A percentile compares a stretch with the other conserved stretches of the same genome.
These are phyloP conservation scores for Tanytarsus gracilentus DNA, from an alignment of 2,888 invertebrate species.

Conservation along the genomic window DNA sequence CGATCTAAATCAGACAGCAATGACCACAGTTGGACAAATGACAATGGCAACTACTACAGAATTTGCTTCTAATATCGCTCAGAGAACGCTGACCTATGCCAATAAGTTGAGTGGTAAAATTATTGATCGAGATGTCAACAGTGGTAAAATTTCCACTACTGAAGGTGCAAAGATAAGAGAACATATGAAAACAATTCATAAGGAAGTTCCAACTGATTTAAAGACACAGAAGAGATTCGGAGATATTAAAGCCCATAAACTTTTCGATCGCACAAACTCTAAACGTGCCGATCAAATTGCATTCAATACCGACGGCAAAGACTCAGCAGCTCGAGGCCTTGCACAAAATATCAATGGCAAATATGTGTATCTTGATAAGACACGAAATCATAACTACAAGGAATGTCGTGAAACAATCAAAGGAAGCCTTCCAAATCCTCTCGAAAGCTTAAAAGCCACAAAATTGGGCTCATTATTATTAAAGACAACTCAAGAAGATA, in stretches of 20 bases:
- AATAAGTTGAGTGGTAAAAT: neutral
- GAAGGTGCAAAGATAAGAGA: neutral
- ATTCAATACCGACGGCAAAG: neutral
- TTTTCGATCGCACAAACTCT: no score
- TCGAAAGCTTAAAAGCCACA: no score
- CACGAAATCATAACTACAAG: neutral
- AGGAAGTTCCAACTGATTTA: no score
- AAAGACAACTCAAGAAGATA: no score
- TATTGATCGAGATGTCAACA: no score
- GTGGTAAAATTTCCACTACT: neutral
- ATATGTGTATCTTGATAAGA: neutral
- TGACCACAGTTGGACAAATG: neutral
- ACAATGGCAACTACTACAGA: neutral
- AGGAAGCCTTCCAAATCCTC: neutral
- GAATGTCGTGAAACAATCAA: neutral
- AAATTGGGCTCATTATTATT: no score
- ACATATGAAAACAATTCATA: neutral
- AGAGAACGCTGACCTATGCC: neutral
- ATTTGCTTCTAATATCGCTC: neutral
- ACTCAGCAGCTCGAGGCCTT: neutral
- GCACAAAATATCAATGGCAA: neutral
- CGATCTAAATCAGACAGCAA: neutral
- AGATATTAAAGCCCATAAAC: no score
- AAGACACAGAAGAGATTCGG: no score
- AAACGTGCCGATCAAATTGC: neutral